Evolutionary conservation across 2,113 vertebrate genomes (phyloP).

Genomic region (Passer domesticus): DNA sequence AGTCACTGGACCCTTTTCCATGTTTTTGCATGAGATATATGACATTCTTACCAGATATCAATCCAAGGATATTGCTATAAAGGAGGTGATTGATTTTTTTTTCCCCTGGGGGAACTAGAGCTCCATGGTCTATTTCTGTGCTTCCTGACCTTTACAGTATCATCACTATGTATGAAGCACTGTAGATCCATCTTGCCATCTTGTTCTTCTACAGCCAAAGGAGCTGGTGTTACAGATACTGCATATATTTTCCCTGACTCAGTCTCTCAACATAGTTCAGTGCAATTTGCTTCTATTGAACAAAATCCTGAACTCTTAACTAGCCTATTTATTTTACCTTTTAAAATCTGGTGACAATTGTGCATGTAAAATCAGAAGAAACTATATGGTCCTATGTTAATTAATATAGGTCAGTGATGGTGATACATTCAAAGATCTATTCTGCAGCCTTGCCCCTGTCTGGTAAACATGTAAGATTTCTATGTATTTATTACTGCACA

Average conservation of each 20-base stretch:
- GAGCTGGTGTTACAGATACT: not conserved
- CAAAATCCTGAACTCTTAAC: not conserved
- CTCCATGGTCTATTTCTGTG: not conserved
- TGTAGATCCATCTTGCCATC: not conserved
- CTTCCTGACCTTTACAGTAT: slow-evolving; percentile 8
- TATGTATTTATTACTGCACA: not conserved
- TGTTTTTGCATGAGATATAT: not conserved
- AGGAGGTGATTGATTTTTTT: not conserved
- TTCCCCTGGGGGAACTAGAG: not conserved
- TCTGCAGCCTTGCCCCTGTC: not conserved
- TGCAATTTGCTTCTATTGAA: not conserved
- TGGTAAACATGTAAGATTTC: not conserved
- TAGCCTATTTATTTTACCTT: not conserved
- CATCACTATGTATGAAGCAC: not conserved
- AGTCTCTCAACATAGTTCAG: not conserved
- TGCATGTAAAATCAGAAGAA: not conserved
- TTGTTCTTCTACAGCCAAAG: not conserved
- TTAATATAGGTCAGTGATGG: not conserved
- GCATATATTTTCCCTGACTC: not conserved
- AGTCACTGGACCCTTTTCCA: not conserved
- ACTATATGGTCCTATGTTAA: fast-evolving
- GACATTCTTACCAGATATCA: not conserved
- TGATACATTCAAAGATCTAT: not conserved
- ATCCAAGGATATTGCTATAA: not conserved
- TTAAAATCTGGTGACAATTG: not conserved